Percentiles rank a stretch among this genome's conserved stretches.
These are phyloP conservation scores for Gambusia holbrooki DNA, from an alignment of 2,113 vertebrate genomes.

Conservation along the genomic window DNA sequence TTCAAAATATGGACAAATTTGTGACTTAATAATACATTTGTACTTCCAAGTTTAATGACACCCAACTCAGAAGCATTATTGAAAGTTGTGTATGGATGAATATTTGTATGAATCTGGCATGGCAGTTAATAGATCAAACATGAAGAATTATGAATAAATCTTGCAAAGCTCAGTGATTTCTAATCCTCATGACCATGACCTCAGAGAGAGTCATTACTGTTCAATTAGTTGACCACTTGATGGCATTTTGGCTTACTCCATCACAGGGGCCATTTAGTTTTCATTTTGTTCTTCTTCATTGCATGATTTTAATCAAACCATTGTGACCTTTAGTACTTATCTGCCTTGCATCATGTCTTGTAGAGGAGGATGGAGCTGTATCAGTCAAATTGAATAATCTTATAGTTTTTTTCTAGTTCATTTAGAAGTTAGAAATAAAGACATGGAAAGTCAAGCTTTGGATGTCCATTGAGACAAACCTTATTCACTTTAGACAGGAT, in stretches of 20 bases:
- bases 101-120: constrained; percentile 31
- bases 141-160: constrained; percentile 29
- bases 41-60: too few relatives aligned
- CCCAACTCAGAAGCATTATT: not conserved
- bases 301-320: constrained; percentile 67
- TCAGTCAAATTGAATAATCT: not conserved
- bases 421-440: not conserved
- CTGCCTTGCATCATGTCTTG: not conserved
- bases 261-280: constrained; percentile 58
- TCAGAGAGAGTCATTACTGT: constrained; percentile 60
- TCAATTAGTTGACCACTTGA: constrained; percentile 47
- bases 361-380: not conserved
- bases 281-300: constrained; percentile 57
- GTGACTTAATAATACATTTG: too few relatives aligned
- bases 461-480: too few relatives aligned
- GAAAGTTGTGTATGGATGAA: not conserved
- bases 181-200: constrained; percentile 36
- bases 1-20: too few relatives aligned
- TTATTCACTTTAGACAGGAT: too few relatives aligned
- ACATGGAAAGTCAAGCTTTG: too few relatives aligned
- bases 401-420: not conserved
- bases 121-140: constrained; percentile 49
- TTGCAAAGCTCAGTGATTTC: constrained; percentile 27
- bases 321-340: constrained; percentile 52
- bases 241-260: constrained; percentile 59